Evolutionary conservation across 1,140 invertebrate species (phyloP).

Genomic region (Venturia canescens): DNA sequence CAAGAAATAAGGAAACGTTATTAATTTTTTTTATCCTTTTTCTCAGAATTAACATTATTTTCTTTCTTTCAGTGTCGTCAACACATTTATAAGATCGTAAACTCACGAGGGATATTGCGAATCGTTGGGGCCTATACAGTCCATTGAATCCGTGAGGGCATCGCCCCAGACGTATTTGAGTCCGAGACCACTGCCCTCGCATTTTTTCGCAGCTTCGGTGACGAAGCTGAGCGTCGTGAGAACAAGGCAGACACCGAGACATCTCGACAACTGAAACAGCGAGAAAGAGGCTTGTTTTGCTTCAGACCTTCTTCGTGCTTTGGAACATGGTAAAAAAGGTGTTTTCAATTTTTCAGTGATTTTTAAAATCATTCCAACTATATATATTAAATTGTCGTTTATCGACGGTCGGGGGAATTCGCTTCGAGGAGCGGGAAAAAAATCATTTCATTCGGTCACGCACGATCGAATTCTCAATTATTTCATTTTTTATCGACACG

Average conservation of each 20-base stretch:
- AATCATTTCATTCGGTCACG: no score
- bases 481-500: conserved; percentile 6
- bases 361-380: no score
- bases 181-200: conserved; percentile 78
- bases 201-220: conserved; percentile 73
- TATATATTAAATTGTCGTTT: no score
- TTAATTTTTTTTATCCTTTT: no score
- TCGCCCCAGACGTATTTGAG: conserved; percentile 92
- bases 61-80: no score
- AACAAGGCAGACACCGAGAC: conserved; percentile 64
- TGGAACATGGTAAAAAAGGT: not conserved
- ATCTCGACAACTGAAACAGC: conserved; percentile 66
- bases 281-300: conserved; percentile 20
- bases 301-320: not conserved
- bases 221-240: conserved; percentile 52
- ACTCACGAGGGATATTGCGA: conserved; percentile 88
- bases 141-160: conserved; percentile 84
- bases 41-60: no score
- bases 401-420: no score
- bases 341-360: conserved; percentile 44
- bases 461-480: no score
- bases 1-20: not conserved
- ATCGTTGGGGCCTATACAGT: conserved; percentile 89
- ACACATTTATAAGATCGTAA: conserved; percentile 21
- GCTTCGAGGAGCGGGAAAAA: no score